phyloP scores from a whole-genome alignment of 1,140 invertebrate genomes.

The Diachasmimorpha longicaudata region DNA sequence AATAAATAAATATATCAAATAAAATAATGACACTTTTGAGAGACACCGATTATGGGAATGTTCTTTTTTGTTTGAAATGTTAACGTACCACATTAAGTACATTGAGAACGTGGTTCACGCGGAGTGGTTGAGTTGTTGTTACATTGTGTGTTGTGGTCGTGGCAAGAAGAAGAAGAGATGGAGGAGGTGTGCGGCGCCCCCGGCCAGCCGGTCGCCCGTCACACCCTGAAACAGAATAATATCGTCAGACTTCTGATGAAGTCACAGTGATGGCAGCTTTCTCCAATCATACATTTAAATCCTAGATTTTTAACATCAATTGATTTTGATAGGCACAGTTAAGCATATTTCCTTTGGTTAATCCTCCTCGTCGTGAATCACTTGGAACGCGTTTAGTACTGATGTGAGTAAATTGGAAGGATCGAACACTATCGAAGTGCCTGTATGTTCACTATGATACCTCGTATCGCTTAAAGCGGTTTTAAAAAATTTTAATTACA shows the following conservation, averaged over 20 bases:
- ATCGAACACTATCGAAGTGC: too few species aligned
- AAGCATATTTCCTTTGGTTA: too few species aligned
- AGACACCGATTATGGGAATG: constrained; percentile 9
- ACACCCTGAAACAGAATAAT: constrained; percentile 63
- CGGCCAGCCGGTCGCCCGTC: constrained; percentile 63
- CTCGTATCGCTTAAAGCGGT: too few species aligned
- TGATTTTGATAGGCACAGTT: too few species aligned
- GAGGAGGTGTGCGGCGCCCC: constrained; percentile 63
- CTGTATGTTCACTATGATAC: too few species aligned
- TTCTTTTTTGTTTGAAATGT: constrained; percentile 48
- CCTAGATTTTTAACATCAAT: not conserved
- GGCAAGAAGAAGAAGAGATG: constrained; percentile 60
- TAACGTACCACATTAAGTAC: constrained; percentile 62
- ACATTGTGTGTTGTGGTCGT: constrained; percentile 61
- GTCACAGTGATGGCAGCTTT: constrained; percentile 23
- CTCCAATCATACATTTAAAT: not conserved
- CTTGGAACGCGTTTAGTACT: too few species aligned
- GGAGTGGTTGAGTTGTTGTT: constrained; percentile 55
- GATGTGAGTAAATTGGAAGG: too few species aligned
- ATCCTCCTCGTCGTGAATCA: too few species aligned
- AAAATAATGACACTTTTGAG: not conserved
- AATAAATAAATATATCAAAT: not conserved
- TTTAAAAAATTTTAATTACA: too few species aligned
- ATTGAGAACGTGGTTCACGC: constrained; percentile 59
- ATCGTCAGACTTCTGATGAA: constrained; percentile 55